These are phyloP conservation scores for Triplophysa rosa DNA, from an alignment of 2,113 vertebrate genomes.

Conservation along the genomic window DNA sequence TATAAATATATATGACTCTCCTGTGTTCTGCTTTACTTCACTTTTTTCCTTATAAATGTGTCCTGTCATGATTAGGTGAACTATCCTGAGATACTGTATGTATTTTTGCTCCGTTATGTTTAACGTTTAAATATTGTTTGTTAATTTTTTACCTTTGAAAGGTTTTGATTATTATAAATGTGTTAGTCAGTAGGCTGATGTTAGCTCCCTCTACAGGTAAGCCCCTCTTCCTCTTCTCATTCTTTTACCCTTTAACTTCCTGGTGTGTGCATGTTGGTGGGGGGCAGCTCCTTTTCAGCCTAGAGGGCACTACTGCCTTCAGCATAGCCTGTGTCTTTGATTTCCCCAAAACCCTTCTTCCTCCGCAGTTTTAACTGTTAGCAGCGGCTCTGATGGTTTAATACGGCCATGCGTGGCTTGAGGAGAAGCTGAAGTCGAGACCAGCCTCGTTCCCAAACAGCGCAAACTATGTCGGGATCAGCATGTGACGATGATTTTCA, in stretches of 20 bases:
- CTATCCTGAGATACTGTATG: too few relatives aligned
- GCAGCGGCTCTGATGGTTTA: conserved; percentile 27
- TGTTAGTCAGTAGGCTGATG: conserved; percentile 15
- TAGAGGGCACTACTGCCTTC: conserved; percentile 66
- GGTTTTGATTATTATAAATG: not conserved
- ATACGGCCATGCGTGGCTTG: not conserved
- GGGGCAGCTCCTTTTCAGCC: conserved; percentile 55
- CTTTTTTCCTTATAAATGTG: too few relatives aligned
- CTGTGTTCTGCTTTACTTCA: too few relatives aligned
- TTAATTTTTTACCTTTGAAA: not conserved
- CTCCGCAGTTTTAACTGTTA: conserved; percentile 1
- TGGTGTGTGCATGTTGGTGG: conserved; percentile 28
- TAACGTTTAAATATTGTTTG: too few relatives aligned
- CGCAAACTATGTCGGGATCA: conserved; percentile 43
- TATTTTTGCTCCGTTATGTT: too few relatives aligned
- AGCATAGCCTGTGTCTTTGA: conserved; percentile 38
- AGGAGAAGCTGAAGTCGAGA: not conserved
- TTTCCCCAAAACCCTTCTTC: conserved; percentile 51
- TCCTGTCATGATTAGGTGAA: too few relatives aligned
- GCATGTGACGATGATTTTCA: conserved; percentile 51
- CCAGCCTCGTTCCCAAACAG: conserved; percentile 14
- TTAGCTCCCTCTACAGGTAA: conserved; percentile 46
- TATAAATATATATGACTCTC: too few relatives aligned
- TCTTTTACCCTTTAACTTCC: conserved; percentile 51
- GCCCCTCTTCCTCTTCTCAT: not conserved